phyloP scores from a whole-genome alignment of 2,888 invertebrate genomes.

The Diarsia rubi region DNA sequence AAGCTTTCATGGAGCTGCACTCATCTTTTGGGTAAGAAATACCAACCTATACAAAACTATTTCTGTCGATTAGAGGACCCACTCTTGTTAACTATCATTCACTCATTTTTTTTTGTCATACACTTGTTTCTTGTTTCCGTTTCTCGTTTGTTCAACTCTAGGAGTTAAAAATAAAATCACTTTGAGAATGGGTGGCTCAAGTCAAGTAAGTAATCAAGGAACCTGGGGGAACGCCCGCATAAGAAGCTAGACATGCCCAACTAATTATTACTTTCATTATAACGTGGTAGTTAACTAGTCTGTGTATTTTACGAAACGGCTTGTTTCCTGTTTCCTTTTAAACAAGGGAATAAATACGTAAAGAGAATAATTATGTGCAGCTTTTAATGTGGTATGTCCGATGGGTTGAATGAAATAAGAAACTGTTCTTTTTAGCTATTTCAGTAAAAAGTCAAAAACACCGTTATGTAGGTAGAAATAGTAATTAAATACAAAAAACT shows the following conservation, averaged over 20 bases:
- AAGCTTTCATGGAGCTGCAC: background rate
- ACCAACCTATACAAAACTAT: background rate
- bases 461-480: background rate
- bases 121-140: background rate
- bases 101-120: background rate
- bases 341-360: conserved; percentile 6
- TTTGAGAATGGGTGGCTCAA: conserved; percentile 6
- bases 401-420: background rate
- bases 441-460: background rate
- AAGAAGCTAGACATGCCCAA: conserved; percentile 55
- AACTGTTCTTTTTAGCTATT: background rate
- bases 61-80: background rate
- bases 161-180: background rate
- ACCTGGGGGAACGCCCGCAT: conserved; percentile 55
- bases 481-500: background rate
- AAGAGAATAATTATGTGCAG: background rate
- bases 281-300: conserved; percentile 34
- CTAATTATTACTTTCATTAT: conserved; percentile 61
- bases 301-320: conserved; percentile 32
- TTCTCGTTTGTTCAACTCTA: background rate
- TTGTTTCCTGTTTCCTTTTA: conserved; percentile 34
- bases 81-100: background rate
- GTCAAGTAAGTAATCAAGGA: conserved; percentile 42
- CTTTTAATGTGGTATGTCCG: background rate
- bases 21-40: background rate